phyloP scores from a whole-genome alignment of 1,140 invertebrate species.

The Sminthurides bifidus region DNA sequence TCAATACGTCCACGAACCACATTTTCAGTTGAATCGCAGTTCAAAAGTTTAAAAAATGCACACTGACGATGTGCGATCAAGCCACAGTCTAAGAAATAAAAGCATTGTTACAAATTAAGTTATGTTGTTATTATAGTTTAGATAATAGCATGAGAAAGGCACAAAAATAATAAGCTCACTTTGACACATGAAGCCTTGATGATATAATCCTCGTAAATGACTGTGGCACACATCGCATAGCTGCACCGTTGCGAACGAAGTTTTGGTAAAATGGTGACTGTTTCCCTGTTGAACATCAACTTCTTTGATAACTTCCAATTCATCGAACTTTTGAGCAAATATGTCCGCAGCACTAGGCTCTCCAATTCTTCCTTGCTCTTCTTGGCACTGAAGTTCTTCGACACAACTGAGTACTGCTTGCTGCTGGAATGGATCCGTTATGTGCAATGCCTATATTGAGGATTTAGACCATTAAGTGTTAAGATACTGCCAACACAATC shows the following conservation, averaged over 20 bases:
- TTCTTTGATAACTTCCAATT: slow-evolving; percentile 8
- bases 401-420: slow-evolving; percentile 57
- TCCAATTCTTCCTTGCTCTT: slow-evolving; percentile 26
- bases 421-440: slow-evolving; percentile 65
- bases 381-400: slow-evolving; percentile 47
- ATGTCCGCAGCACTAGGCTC: slow-evolving; percentile 34
- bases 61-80: slow-evolving; percentile 59
- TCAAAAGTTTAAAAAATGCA: slow-evolving; percentile 49
- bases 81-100: slow-evolving; percentile 50
- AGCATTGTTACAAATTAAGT: slow-evolving; percentile 14
- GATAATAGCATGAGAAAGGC: not conserved
- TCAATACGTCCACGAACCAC: slow-evolving; percentile 8
- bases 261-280: slow-evolving; percentile 49
- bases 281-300: slow-evolving; percentile 32
- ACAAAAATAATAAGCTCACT: slow-evolving; percentile 40
- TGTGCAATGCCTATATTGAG: slow-evolving; percentile 55
- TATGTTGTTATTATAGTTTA: slow-evolving; percentile 1
- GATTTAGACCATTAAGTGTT: slow-evolving; percentile 24
- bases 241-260: slow-evolving; percentile 55
- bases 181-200: slow-evolving; percentile 62
- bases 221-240: slow-evolving; percentile 64
- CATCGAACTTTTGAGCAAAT: slow-evolving; percentile 1
- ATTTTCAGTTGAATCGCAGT: slow-evolving; percentile 34
- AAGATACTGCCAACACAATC: not conserved
- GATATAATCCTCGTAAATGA: slow-evolving; percentile 55